Conservation (phyloP, 2,113 vertebrate species). For the Columbina picui region DNA sequence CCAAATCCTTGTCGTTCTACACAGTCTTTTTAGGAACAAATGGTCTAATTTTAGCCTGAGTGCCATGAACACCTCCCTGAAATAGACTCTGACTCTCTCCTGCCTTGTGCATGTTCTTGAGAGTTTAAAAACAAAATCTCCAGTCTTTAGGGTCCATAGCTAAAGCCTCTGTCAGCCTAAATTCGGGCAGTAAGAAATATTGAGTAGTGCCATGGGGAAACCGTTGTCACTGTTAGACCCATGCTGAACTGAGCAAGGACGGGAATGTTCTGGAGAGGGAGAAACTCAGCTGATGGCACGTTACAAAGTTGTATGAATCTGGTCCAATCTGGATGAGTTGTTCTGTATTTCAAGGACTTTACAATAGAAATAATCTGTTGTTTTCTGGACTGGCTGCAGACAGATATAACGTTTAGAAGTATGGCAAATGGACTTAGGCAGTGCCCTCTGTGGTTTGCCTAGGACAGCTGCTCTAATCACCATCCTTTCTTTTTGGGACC, state of each 20-base stretch:
- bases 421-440: background rate
- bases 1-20: slow-evolving; percentile 37
- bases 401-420: background rate
- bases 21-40: slow-evolving; percentile 75
- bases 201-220: background rate
- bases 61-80: slow-evolving; percentile 71
- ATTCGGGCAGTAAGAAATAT: background rate
- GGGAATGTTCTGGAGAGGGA: background rate
- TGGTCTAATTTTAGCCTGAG: slow-evolving; percentile 77
- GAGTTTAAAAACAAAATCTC: slow-evolving; percentile 36
- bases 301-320: background rate
- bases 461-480: background rate
- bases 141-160: background rate
- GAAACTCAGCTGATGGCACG: background rate
- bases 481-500: background rate
- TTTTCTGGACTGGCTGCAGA: background rate
- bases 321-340: background rate
- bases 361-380: background rate
- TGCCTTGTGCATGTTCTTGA: slow-evolving; percentile 2
- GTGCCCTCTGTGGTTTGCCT: background rate
- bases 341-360: background rate
- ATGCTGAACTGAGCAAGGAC: background rate
- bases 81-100: slow-evolving; percentile 71
- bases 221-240: background rate
- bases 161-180: background rate